Base-by-base conservation (phyloP, 2,113 vertebrate species). In the Falcunculus frontatus region DNA sequence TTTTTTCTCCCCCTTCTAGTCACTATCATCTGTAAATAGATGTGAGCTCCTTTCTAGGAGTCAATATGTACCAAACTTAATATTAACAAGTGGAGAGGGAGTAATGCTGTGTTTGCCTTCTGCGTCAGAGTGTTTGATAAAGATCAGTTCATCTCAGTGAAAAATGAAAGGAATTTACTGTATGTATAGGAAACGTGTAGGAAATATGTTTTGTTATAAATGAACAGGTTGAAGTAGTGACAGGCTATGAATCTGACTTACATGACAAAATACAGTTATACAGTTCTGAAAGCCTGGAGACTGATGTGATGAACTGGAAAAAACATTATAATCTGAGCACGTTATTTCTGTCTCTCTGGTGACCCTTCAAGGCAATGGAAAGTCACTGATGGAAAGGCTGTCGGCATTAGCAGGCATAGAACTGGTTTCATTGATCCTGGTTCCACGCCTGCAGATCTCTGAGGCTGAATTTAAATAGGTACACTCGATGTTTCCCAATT, bases 221-320 rank as follows among this genome's bases (percentile, higher is more conserved):
- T 52, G 79, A 72, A 44, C 1, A 7, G 52, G 63, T 44, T 41
- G 75, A 84, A 83, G 78, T 72, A 52, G 49, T 86, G 95, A 86
- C 76, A 90, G 82, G 39, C 33, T 74, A 10, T 55, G 81, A 78
- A n/a, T 81, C 68, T 92, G 82, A 80, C 72, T 90, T 90, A 4
- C 4, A 37, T 74, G 90, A 92, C 85, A 81, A 69, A 92, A 86
- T 84, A 56, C 35, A 85, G 55, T 56, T 67, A 42, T 4, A 56
- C 17, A 44, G 55, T 63, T 56, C 63, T 83, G 78, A 70, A 80
- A 93, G 78, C 41, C 65, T 77, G 76, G 47, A 88, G 68, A 41
- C 72, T 53, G 41, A 39, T 68, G 73, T 72, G 83, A 93, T 96
- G 84, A 91, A 85, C 95, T 97, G 91, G 84, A 91, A 94, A 94